These are phyloP conservation scores for Trachelus tabidus DNA, from an alignment of 2,888 invertebrate species.

Conservation along the genomic window DNA sequence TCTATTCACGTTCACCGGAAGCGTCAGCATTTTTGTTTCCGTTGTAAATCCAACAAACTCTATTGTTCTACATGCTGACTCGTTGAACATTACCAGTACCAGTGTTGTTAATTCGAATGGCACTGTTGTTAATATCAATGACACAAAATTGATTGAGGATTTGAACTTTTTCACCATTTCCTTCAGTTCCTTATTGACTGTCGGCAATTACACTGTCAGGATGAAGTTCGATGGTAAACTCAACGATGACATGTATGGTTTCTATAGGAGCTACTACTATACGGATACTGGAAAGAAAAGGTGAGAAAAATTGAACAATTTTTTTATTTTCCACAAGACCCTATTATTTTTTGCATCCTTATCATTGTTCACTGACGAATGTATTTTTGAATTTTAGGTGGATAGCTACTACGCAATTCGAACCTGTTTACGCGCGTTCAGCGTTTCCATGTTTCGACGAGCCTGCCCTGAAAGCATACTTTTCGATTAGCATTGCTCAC, in stretches of 20 bases:
- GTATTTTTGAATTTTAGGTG: constrained; percentile 65
- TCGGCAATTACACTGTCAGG: constrained; percentile 70
- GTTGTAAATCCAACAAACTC: background rate
- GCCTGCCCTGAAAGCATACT: constrained; percentile 70
- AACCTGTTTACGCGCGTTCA: constrained; percentile 67
- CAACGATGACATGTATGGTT: constrained; percentile 72
- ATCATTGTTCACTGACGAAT: no score
- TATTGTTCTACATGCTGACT: no score
- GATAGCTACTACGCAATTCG: constrained; percentile 76
- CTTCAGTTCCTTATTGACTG: constrained; percentile 30
- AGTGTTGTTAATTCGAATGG: constrained; percentile 35
- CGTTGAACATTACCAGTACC: constrained; percentile 27
- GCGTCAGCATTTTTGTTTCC: constrained; percentile 3
- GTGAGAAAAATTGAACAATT: constrained; percentile 36
- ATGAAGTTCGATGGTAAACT: constrained; percentile 71
- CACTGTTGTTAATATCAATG: background rate
- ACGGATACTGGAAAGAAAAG: constrained; percentile 62
- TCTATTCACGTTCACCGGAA: background rate
- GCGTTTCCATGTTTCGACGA: constrained; percentile 74
- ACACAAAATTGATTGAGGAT: constrained; percentile 24
- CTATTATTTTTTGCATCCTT: no score
- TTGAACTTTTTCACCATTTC: constrained; percentile 45
- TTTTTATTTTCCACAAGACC: no score
- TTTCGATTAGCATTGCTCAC: constrained; percentile 44
- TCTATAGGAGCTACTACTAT: constrained; percentile 75